A percentile compares a stretch with the other conserved stretches of the same genome.
Conservation (phyloP, 2,113 vertebrate genomes). For the Siniperca chuatsi region DNA sequence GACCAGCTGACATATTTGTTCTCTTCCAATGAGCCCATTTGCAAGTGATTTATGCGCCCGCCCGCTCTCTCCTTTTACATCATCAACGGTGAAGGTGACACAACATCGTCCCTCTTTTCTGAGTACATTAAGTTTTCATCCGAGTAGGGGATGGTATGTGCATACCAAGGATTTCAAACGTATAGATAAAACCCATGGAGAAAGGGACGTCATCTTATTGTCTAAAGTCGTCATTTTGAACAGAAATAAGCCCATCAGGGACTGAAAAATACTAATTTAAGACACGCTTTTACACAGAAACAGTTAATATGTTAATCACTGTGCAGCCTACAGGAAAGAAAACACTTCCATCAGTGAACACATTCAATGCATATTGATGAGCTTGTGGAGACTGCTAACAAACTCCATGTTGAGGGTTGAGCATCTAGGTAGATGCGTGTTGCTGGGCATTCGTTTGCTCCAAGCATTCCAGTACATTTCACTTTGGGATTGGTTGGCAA, state of each 20-base stretch:
- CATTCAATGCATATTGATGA: conserved; percentile 42
- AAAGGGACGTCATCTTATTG: conserved; percentile 4
- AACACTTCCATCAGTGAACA: conserved; percentile 23
- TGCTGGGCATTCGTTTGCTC: conserved; percentile 26
- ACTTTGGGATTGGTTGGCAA: conserved; percentile 8
- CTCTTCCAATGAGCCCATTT: conserved; percentile 60
- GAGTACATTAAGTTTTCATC: conserved; percentile 40
- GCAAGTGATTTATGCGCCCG: conserved; percentile 43
- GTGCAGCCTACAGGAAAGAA: conserved; percentile 46
- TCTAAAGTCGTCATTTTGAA: conserved; percentile 14
- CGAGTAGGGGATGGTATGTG: not conserved
- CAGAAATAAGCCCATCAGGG: not conserved
- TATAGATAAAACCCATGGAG: not conserved
- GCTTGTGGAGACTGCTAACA: not conserved
- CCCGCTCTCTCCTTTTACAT: conserved; percentile 17
- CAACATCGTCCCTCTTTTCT: conserved; percentile 4
- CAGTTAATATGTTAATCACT: conserved; percentile 47
- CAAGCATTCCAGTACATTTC: conserved; percentile 30
- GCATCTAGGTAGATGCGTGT: not conserved
- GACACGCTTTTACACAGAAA: conserved; percentile 19
- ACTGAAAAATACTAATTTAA: conserved; percentile 23
- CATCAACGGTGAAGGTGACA: conserved; percentile 43
- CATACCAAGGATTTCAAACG: conserved; percentile 28
- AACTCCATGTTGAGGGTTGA: not conserved
- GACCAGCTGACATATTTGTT: conserved; percentile 59